Evolutionary conservation across 1,140 invertebrate genomes (phyloP).

Genomic region (Limonius californicus): DNA sequence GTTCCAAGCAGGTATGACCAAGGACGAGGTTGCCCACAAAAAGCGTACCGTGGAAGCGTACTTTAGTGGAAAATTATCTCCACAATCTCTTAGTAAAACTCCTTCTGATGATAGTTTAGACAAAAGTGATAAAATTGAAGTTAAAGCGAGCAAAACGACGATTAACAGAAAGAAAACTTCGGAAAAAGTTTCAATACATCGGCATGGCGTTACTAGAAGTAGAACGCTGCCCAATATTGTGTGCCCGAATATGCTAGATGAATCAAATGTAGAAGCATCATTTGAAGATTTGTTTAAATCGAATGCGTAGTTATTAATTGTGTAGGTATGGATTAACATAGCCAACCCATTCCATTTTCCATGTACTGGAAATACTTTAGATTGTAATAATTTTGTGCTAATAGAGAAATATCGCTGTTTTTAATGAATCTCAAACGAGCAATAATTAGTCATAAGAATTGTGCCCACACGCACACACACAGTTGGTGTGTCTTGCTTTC

Average conservation of each 20-base stretch:
- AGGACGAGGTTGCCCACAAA: conserved; percentile 68
- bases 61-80: conserved; percentile 49
- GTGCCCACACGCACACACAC: neutral
- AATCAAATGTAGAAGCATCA: conserved; percentile 68
- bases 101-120: conserved; percentile 23
- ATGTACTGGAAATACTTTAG: neutral
- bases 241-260: conserved; percentile 62
- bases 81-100: conserved; percentile 21
- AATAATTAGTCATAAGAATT: conserved; percentile 2
- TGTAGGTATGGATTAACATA: neutral
- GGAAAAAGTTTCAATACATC: conserved; percentile 50
- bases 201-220: conserved; percentile 58
- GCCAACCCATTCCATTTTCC: neutral
- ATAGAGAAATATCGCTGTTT: too few species aligned
- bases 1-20: conserved; percentile 72
- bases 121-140: conserved; percentile 13
- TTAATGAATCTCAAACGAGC: neutral
- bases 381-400: neutral
- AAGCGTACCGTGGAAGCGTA: conserved; percentile 77
- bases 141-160: conserved; percentile 41
- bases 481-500: too few species aligned
- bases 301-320: conserved; percentile 25
- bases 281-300: conserved; percentile 68
- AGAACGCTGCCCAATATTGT: conserved; percentile 67
- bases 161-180: conserved; percentile 51